Base-by-base conservation (phyloP, 2,888 invertebrate genomes). In the Troides oblongomaculatus region DNA sequence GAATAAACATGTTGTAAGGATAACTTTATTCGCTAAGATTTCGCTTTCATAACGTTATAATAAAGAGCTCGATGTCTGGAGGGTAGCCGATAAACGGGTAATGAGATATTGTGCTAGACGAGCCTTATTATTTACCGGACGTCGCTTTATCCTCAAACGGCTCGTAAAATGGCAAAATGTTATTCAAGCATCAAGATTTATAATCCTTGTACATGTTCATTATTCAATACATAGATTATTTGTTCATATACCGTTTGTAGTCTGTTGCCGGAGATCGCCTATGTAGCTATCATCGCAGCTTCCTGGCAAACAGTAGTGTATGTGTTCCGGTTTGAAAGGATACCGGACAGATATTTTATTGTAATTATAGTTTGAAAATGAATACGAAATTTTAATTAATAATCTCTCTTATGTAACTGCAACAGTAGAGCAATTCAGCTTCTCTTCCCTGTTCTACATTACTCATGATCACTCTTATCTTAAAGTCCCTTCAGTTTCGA, bases 51-150 rank as follows among this genome's bases (percentile, higher is more conserved):
- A 50, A 66, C 59, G 25, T 46, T 14, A 60, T 58, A 66, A 67
- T 56, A 62, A 67, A 57, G 39, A 17, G 62, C 62, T 57, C 30
- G 62, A 62, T 62, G 67, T 56, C 67, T 62, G 62, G 62, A 25
- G 62, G 43, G 39, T 43, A 17, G 43, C 53, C 62, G 67, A 67
- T 67, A 67, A 67, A 30, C 21, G 43, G 57, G 23, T 67, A 67
- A 67, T 67, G 62, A 62, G 62, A 56, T 62, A 67, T 67, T 62
- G 67, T 67, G 25, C 39, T 43, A 56, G 66, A 53, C 53, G 50
- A 56, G 39, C 8, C 62, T 67, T 62, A 67, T 67, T 67, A 62
- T 57, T 43, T 62, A 57, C 39, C 57, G 57, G 57, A 64, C 64
- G 67, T 57, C 62, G 57, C 62, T 25, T 67, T 67, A 67, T n/a